Base-by-base conservation (phyloP, 2,797 vertebrate genomes). In the Gallinago solitaria region DNA sequence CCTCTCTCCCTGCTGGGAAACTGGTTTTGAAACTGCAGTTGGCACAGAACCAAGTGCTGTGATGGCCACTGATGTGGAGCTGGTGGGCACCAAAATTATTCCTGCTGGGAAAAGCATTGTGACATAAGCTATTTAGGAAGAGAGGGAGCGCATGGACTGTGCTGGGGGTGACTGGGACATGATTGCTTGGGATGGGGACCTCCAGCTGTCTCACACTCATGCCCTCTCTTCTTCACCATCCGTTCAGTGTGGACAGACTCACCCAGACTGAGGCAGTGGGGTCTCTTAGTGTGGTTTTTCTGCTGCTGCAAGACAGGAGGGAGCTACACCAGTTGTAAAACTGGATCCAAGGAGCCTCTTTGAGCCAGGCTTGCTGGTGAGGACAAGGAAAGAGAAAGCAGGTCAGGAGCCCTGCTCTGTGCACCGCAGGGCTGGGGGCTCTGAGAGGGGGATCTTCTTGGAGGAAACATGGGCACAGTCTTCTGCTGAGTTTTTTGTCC, bases 21-120 rank as follows among this genome's bases (percentile, higher is more conserved):
- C 14, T 45, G 48, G 7, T 87, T 92, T 87, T 20, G 48, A 80
- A 84, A 48, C 9, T 2, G 1, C 9, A 9, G 2, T 35, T 87
- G 75, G 8, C 0, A 0, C 41, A 20, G 65, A 50, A 64, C 41
- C 0, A 0, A 32, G 43, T 32, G n/a, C 60, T 75, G 57, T 1
- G 10, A 13, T 57, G 37, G 10, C 32, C 28, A 11, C 54, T 0
- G 0, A 1, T 28, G n/a, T 27, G 53, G 24, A 39, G 64, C 7
- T 83, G 21, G 33, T 63, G 51, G 65, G 35, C 32, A 6, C 32
- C 5, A 27, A 57, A 63, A 25, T 45, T 47, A n/a, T 63, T 91
- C 17, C 32, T 1, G 4, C 10, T 84, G 48, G 78, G 64, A 87
- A 39, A 54, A 43, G 41, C 2, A 0, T 43, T 1, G 0, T 83